Evolutionary conservation across 1,140 invertebrate genomes (phyloP).

Genomic region (Drosophila lacertosa): DNA sequence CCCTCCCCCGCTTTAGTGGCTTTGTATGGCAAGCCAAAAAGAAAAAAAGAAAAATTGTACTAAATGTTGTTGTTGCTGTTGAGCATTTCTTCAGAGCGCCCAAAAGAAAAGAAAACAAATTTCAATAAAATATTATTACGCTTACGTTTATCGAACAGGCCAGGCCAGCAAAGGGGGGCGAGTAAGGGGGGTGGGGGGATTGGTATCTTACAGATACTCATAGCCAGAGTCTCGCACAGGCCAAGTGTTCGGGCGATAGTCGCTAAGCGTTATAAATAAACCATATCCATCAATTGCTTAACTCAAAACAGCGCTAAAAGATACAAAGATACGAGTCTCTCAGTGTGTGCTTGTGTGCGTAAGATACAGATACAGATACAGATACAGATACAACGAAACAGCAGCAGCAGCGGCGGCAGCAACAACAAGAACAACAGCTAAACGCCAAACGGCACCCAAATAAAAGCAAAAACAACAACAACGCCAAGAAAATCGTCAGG

Average conservation of each 20-base stretch:
- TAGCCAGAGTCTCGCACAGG: constrained; percentile 48
- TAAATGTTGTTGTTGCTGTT: constrained; percentile 44
- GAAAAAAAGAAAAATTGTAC: constrained; percentile 52
- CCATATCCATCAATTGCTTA: constrained; percentile 83
- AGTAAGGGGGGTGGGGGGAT: constrained; percentile 18
- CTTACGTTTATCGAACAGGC: constrained; percentile 77
- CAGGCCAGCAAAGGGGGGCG: background rate
- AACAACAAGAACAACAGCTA: constrained; percentile 46
- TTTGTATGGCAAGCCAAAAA: constrained; percentile 37
- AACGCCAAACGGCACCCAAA: constrained; percentile 65
- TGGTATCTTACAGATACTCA: constrained; percentile 74
- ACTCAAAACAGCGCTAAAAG: constrained; percentile 82
- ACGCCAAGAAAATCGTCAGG: constrained; percentile 71
- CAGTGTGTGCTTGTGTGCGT: constrained; percentile 1
- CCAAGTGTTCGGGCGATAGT: constrained; percentile 65
- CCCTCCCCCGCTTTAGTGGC: background rate
- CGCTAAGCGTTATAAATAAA: constrained; percentile 83
- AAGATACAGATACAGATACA: constrained; percentile 42
- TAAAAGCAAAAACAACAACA: constrained; percentile 67
- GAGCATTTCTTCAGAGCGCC: constrained; percentile 39
- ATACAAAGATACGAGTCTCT: constrained; percentile 69
- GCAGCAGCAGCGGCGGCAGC: constrained; percentile 41
- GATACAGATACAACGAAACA: constrained; percentile 57
- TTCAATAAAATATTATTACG: constrained; percentile 83
- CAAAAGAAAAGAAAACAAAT: constrained; percentile 75